Conservation (phyloP, 2,797 vertebrate species). For the Eleutherodactylus coqui region DNA sequence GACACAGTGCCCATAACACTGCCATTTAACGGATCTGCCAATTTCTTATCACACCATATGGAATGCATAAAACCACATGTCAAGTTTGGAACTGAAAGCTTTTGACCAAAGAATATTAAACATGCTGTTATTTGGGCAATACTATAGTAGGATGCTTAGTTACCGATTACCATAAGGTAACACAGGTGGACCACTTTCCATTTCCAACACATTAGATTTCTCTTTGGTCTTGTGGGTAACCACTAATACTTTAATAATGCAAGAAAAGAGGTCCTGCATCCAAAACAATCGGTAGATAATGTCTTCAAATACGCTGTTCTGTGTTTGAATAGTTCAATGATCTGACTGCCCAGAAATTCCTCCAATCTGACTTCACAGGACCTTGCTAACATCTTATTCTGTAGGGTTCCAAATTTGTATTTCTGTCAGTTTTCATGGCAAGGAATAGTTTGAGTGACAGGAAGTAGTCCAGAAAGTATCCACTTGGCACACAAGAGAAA, state of each 20-base stretch:
- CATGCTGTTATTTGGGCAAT: too few relatives aligned
- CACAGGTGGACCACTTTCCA: neutral
- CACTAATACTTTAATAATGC: neutral
- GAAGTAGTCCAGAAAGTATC: neutral
- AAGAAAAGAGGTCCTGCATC: neutral
- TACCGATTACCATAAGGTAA: too few relatives aligned
- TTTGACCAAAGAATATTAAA: too few relatives aligned
- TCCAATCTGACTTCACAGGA: neutral
- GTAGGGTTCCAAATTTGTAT: neutral
- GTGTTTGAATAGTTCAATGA: too few relatives aligned
- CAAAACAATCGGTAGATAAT: neutral
- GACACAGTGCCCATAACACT: neutral
- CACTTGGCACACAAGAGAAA: neutral
- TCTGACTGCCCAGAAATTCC: neutral
- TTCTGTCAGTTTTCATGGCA: neutral
- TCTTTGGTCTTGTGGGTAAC: neutral
- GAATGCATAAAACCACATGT: neutral
- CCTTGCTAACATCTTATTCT: neutral
- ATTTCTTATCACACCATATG: neutral
- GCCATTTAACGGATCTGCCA: neutral
- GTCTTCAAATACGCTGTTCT: neutral
- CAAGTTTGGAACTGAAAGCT: neutral
- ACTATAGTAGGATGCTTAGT: neutral
- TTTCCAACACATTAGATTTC: too few relatives aligned
- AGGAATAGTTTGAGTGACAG: neutral